A percentile compares a stretch with the other conserved stretches of the same genome.
phyloP scores from a whole-genome alignment of 2,888 invertebrate species.

The Petrolisthes cinctipes region DNA sequence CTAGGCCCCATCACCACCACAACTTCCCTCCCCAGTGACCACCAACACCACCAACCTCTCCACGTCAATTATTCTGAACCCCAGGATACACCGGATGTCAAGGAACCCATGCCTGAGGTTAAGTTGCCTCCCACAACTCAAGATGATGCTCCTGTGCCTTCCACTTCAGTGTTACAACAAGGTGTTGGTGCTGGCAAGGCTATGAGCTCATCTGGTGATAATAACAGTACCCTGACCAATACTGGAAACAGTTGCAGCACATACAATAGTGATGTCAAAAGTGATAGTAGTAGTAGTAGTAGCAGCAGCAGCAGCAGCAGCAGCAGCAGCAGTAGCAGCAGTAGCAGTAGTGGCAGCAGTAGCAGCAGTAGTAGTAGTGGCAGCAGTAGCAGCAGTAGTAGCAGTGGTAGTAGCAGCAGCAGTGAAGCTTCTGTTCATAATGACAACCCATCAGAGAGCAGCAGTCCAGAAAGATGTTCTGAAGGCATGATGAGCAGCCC shows the following conservation, averaged over 20 bases:
- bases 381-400: constrained; percentile 37
- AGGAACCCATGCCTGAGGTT: constrained; percentile 48
- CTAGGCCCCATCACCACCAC: constrained; percentile 12
- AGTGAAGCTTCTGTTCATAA: constrained; percentile 24
- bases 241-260: background rate
- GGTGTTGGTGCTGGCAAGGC: background rate
- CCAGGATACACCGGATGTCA: constrained; percentile 29
- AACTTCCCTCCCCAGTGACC: constrained; percentile 14
- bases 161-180: constrained; percentile 12
- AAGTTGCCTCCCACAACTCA: constrained; percentile 35
- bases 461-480: constrained; percentile 47
- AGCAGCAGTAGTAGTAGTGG: constrained; percentile 31
- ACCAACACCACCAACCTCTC: background rate
- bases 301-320: constrained; percentile 7
- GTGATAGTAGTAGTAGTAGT: constrained; percentile 1
- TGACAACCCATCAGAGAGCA: constrained; percentile 10
- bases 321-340: constrained; percentile 35
- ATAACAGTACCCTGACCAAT: background rate
- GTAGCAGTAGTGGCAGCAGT: constrained; percentile 33
- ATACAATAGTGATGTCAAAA: constrained; percentile 15
- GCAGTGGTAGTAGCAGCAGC: constrained; percentile 40
- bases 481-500: constrained; percentile 44
- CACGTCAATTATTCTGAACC: constrained; percentile 33
- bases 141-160: constrained; percentile 36
- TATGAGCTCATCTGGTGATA: background rate